Percentiles rank a stretch among this genome's conserved stretches.
Evolutionary conservation across 2,888 invertebrate genomes (phyloP).

Genomic region (Melangyna quadrimaculata): DNA sequence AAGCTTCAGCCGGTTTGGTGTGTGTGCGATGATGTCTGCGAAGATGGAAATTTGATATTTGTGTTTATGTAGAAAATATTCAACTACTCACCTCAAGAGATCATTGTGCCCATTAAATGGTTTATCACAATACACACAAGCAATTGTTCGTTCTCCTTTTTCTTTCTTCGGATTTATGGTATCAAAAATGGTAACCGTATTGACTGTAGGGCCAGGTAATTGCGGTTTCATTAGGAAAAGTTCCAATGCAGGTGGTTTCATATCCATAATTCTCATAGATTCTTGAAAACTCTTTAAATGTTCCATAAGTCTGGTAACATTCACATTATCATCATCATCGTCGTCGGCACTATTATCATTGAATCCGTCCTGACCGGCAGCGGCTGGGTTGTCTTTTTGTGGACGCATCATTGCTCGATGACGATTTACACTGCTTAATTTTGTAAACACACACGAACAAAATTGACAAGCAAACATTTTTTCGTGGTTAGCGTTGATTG

Average conservation of each 20-base stretch:
- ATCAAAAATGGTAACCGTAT: constrained; percentile 64
- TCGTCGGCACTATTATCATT: constrained; percentile 35
- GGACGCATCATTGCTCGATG: constrained; percentile 72
- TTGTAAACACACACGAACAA: constrained; percentile 73
- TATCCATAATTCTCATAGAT: constrained; percentile 59
- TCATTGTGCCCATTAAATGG: constrained; percentile 75
- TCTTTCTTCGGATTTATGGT: constrained; percentile 70
- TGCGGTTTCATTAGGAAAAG: constrained; percentile 35
- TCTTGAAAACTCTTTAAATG: constrained; percentile 73
- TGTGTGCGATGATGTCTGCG: constrained; percentile 75
- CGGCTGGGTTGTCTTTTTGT: neutral
- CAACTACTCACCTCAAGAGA: constrained; percentile 74
- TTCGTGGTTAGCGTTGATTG: constrained; percentile 4
- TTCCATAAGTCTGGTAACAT: constrained; percentile 72
- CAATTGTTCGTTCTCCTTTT: constrained; percentile 67
- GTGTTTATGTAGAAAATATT: neutral
- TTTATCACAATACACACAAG: constrained; percentile 75
- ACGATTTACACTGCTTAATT: constrained; percentile 72
- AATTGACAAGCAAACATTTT: constrained; percentile 65
- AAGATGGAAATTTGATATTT: neutral
- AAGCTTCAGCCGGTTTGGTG: constrained; percentile 61
- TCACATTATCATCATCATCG: constrained; percentile 64
- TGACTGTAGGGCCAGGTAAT: constrained; percentile 33
- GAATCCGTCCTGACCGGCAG: neutral
- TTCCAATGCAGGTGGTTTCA: constrained; percentile 51